These are phyloP conservation scores for Vireo altiloquus DNA, from an alignment of 2,113 vertebrate species.

Conservation along the genomic window DNA sequence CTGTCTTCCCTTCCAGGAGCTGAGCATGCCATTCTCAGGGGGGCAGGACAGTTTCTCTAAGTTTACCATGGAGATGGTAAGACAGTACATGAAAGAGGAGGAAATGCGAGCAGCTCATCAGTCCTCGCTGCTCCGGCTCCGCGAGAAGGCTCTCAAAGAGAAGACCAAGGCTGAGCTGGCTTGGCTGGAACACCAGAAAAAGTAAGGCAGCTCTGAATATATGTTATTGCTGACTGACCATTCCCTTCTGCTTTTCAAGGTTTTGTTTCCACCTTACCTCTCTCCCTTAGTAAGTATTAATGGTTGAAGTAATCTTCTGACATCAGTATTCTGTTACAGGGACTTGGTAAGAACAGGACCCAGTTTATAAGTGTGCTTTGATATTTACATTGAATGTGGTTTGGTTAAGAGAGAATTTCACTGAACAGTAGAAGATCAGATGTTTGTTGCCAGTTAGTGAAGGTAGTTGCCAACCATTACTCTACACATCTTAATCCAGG, in stretches of 20 bases:
- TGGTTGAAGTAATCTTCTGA: neutral
- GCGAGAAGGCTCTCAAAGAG: slow-evolving; percentile 94
- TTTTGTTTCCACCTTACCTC: neutral
- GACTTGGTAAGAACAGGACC: neutral
- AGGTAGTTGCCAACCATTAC: neutral
- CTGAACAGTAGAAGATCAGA: neutral
- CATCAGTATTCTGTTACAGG: neutral
- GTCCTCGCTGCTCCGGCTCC: slow-evolving; percentile 87
- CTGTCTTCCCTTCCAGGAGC: slow-evolving; percentile 68
- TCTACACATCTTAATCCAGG: neutral
- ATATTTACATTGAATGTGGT: neutral
- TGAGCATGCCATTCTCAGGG: slow-evolving; percentile 86
- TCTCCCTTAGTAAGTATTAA: neutral
- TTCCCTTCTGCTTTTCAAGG: neutral
- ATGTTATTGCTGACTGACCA: neutral
- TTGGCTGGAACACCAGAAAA: slow-evolving; percentile 96
- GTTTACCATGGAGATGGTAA: slow-evolving; percentile 98
- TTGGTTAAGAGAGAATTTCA: neutral
- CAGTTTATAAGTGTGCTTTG: neutral
- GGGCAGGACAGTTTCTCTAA: slow-evolving; percentile 93
- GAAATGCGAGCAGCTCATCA: slow-evolving; percentile 94
- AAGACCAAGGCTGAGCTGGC: slow-evolving; percentile 93
- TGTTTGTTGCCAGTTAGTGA: neutral
- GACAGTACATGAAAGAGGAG: slow-evolving; percentile 97
- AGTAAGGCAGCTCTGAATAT: slow-evolving; percentile 59